Evolutionary conservation across 2,113 vertebrate species (phyloP).

Genomic region (Triplophysa rosa): DNA sequence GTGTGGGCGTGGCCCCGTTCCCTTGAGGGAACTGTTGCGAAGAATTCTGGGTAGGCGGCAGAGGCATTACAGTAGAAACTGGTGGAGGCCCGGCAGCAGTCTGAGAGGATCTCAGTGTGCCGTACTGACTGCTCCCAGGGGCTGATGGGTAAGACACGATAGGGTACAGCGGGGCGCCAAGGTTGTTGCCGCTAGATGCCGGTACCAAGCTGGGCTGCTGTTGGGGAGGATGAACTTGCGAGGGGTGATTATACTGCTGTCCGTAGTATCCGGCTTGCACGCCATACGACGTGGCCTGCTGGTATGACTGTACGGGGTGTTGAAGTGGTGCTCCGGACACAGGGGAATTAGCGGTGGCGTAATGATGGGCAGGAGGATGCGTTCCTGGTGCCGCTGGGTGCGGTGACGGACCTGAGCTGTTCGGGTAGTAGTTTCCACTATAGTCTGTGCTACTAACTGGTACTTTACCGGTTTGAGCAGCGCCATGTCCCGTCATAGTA

Average conservation of each 20-base stretch:
- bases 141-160: slow-evolving; percentile 78
- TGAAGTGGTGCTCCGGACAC: slow-evolving; percentile 62
- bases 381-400: slow-evolving; percentile 66
- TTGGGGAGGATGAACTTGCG: slow-evolving; percentile 58
- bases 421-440: slow-evolving; percentile 77
- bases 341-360: slow-evolving; percentile 60
- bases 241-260: slow-evolving; percentile 76
- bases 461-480: slow-evolving; percentile 80
- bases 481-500: slow-evolving; percentile 72
- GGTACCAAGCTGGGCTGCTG: slow-evolving; percentile 72
- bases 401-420: slow-evolving; percentile 66
- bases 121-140: slow-evolving; percentile 77
- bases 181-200: slow-evolving; percentile 59
- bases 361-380: slow-evolving; percentile 73
- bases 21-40: slow-evolving; percentile 49
- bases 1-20: slow-evolving; percentile 55
- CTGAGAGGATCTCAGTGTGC: slow-evolving; percentile 80
- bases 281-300: slow-evolving; percentile 69
- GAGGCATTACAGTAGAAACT: slow-evolving; percentile 63
- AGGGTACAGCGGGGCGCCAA: slow-evolving; percentile 72
- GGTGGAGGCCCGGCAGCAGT: slow-evolving; percentile 63
- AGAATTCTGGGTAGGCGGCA: slow-evolving; percentile 46
- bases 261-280: slow-evolving; percentile 76
- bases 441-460: slow-evolving; percentile 75
- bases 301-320: slow-evolving; percentile 70